Conservation (phyloP, 1,140 invertebrate species). For the Bombus fervidus region DNA sequence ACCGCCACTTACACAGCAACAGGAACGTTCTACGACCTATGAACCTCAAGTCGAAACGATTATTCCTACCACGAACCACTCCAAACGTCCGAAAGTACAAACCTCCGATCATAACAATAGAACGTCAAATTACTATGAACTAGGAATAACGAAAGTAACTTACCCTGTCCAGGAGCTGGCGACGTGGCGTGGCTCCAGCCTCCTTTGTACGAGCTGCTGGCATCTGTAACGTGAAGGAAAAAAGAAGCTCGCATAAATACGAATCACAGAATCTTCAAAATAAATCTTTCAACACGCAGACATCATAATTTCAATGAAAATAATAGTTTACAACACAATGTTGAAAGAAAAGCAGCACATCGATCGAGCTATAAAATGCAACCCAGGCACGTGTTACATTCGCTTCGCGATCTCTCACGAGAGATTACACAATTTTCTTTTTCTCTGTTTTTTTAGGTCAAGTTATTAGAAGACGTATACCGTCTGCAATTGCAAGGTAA, state of each 20-base stretch:
- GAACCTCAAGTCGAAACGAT: no score
- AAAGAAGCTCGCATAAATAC: not conserved
- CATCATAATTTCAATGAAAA: not conserved
- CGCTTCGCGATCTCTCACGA: conserved; percentile 37
- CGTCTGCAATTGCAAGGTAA: conserved; percentile 63
- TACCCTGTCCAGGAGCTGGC: conserved; percentile 82
- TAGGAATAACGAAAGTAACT: conserved; percentile 54
- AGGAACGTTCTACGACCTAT: no score
- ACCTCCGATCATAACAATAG: no score
- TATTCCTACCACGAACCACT: no score
- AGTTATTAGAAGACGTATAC: conserved; percentile 53
- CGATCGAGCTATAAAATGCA: conserved; percentile 27
- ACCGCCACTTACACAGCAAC: no score
- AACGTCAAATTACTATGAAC: no score
- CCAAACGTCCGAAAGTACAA: no score
- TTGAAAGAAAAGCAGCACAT: not conserved
- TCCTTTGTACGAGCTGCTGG: conserved; percentile 87
- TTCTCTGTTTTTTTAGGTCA: conserved; percentile 61
- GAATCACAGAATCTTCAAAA: not conserved
- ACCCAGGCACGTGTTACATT: not conserved
- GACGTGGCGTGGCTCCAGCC: conserved; percentile 86
- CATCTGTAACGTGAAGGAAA: conserved; percentile 77
- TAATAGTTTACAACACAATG: not conserved
- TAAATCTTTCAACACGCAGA: not conserved
- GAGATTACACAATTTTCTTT: conserved; percentile 34